Percentiles rank a stretch among this genome's conserved stretches.
Conservation (phyloP, 1,140 invertebrate genomes). For the Chironomus tepperi region DNA sequence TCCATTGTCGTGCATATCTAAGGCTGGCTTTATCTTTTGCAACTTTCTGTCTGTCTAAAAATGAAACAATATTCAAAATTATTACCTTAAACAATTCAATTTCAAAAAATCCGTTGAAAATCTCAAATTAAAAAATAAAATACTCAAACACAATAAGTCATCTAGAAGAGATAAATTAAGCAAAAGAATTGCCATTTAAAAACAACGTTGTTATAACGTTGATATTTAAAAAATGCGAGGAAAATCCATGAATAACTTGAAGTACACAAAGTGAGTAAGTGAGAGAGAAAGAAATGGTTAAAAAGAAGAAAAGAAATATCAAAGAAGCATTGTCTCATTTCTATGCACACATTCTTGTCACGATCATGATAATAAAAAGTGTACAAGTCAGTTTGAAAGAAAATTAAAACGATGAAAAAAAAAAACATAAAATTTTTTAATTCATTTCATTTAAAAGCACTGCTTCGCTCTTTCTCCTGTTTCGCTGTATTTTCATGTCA, state of each 20-base stretch:
- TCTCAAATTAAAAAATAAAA: too few relatives aligned
- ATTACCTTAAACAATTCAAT: too few relatives aligned
- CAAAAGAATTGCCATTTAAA: neutral
- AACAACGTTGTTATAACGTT: neutral
- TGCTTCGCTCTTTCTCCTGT: neutral
- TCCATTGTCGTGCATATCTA: too few relatives aligned
- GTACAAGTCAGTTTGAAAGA: slow-evolving; percentile 22
- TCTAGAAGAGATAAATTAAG: neutral
- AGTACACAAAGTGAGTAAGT: neutral
- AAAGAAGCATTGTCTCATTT: neutral
- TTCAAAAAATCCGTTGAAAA: too few relatives aligned
- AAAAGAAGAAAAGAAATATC: too few relatives aligned
- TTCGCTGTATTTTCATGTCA: neutral
- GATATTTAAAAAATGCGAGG: slow-evolving; percentile 4
- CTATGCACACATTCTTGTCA: slow-evolving; percentile 18
- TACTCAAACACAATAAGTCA: too few relatives aligned
- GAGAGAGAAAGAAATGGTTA: neutral
- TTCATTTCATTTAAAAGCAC: slow-evolving; percentile 18
- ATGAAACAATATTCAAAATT: too few relatives aligned
- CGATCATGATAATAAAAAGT: slow-evolving; percentile 23
- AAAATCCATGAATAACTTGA: neutral
- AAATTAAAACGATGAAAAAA: slow-evolving; percentile 19
- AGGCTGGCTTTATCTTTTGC: too few relatives aligned
- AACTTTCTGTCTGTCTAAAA: too few relatives aligned
- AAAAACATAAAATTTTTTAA: slow-evolving; percentile 22